Base-by-base conservation (phyloP, 1,140 invertebrate species). In the Megalopta genalis region DNA sequence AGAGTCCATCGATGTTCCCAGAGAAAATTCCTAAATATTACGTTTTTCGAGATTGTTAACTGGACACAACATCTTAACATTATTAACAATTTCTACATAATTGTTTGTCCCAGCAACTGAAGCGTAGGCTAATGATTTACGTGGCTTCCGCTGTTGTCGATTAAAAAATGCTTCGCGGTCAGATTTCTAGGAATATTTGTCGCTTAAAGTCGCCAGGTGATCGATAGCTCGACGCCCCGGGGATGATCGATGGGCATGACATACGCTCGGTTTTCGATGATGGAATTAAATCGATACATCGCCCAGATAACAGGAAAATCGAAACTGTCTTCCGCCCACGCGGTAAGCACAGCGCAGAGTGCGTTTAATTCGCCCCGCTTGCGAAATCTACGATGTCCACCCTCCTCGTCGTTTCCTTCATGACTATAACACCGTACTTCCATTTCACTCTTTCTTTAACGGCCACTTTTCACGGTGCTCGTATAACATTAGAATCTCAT, bases 321-420 rank as follows among this genome's bases (percentile, higher is more conserved):
- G 76, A 79, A 76, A 59, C 60, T 62, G 59, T 25, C 39, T n/a
- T 52, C 60, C 66, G n/a, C 9, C 0, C 25, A 23, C 21, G 66
- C 25, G 60, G 64, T 79, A 76, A 85, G 75, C 63, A 66, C 67
- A 59, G 69, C 67, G 37, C 39, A 52, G 80, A 52, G 14, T 85
- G 83, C 76, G 79, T 86, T 86, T 86, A 85, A 86, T 86, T 86
- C 78, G 23, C 65, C 54, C 23, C 71, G 76, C 83, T 82, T 79
- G 70, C 16, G 74, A 62, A 75, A 85, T 66, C 66, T 67, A 74
- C 70, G 74, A 77, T 66, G 70, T 46, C 21, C 49, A 16, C 49
- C 5, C 14, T 14, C 16, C 23, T 16, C 18, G 23, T 57, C 66
- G 37, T 70, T 76, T 70, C 37, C 57, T 59, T 32, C 69, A n/a